A percentile compares a stretch with the other conserved stretches of the same genome.
These are phyloP conservation scores for Magallana ariakensis DNA, from an alignment of 1,140 invertebrate species.

Conservation along the genomic window DNA sequence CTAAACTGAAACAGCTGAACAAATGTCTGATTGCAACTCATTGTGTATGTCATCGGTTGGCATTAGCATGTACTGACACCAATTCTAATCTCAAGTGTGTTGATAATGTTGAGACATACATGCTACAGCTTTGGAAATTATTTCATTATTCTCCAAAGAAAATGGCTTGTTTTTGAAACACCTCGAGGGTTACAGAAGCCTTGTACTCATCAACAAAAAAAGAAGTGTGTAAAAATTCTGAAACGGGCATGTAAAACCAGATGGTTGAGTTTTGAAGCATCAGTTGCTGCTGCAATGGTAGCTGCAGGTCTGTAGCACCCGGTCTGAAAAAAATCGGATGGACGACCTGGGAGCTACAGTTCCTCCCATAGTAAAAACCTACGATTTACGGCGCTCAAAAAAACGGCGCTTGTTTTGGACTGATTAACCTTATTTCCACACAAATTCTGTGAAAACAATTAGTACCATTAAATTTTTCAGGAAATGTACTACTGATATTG, in stretches of 20 bases:
- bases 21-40: constrained; percentile 19
- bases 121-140: constrained; percentile 50
- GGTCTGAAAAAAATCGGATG: too few species aligned
- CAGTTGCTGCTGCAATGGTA: constrained; percentile 45
- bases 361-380: too few species aligned
- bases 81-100: constrained; percentile 42
- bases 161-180: constrained; percentile 46
- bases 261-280: constrained; percentile 52
- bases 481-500: too few species aligned
- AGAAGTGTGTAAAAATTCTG: constrained; percentile 43
- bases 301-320: too few species aligned
- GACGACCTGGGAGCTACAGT: too few species aligned
- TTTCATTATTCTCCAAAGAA: constrained; percentile 47
- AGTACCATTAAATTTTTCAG: too few species aligned
- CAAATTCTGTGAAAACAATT: too few species aligned
- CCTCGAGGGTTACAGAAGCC: constrained; percentile 5
- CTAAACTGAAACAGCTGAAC: constrained; percentile 20
- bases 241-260: constrained; percentile 55
- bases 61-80: constrained; percentile 44
- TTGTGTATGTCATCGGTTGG: constrained; percentile 47
- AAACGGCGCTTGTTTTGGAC: too few species aligned
- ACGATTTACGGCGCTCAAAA: too few species aligned
- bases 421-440: too few species aligned
- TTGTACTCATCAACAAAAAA: not conserved
- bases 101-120: constrained; percentile 41